Evolutionary conservation across 2,888 invertebrate genomes (phyloP), one percentile per base, ranked within the genome.

Genomic region (Chrysotoxum bicinctum): DNA sequence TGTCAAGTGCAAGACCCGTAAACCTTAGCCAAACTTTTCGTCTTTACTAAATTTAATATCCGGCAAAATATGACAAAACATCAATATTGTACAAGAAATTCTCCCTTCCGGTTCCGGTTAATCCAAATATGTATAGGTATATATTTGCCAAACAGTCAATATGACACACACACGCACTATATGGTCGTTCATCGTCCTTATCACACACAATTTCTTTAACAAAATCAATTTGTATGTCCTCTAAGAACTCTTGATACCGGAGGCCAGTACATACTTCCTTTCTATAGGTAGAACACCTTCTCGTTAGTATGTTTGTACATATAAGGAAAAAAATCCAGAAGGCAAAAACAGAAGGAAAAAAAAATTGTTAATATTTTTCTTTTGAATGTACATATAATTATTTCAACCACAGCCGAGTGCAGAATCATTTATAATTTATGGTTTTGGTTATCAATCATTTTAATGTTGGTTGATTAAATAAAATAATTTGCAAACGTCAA

Each of bases 11-110:
- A 66, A 66, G 50, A n/a, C 35, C 66, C 35, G 21, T 66, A 35
- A 66, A 23, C 21, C 19, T 26, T 43, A 19, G 45, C 12, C 32
- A n/a, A 16, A 23, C 35, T 66, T 35, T 50, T 50, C 66, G 50
- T 66, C 66, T 35, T 50, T 50, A 66, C 21, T 48, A 35, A 66
- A 66, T 66, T 50, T 66, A 66, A 66, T 66, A 66, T 66, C 66
- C 66, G 66, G 66, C 14, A 66, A 66, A 66, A 48, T 32, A 66
- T 66, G 48, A 21, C 45, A 66, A 66, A 66, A 66, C 35, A 66
- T 66, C 48, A 66, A 50, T 50, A 66, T 66, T 64, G 66, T 50
- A 50, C 30, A 50, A 66, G n/a, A 35, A 66, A 37, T 50, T 64
- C 66, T 66, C 35, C n/a, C 23, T 35, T 66, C 66, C 66, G 32